phyloP scores from a whole-genome alignment of 2,113 vertebrate genomes.

The Acinonyx jubatus region DNA sequence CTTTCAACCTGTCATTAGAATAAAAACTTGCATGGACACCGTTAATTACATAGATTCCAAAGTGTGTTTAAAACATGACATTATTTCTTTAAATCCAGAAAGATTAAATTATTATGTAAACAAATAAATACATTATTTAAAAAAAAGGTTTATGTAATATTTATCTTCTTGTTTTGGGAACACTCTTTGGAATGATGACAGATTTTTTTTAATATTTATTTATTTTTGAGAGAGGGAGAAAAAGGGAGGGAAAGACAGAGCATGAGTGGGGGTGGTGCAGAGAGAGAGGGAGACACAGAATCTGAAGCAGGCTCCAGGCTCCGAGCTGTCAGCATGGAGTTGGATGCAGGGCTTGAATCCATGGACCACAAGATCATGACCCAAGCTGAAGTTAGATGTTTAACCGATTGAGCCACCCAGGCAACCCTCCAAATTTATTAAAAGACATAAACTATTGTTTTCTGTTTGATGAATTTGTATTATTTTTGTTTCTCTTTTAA shows the following conservation, averaged over 20 bases:
- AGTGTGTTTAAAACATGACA: background rate
- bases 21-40: background rate
- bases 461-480: background rate
- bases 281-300: too few species aligned
- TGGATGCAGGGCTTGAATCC: too few species aligned
- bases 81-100: background rate
- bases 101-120: background rate
- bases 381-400: too few species aligned
- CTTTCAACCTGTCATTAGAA: background rate
- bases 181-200: background rate
- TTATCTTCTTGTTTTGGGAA: background rate
- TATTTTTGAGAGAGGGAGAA: too few species aligned
- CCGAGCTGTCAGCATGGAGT: too few species aligned
- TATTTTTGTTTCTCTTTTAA: background rate
- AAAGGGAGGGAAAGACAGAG: too few species aligned
- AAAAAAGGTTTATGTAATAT: background rate
- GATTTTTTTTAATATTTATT: too few species aligned
- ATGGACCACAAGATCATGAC: too few species aligned
- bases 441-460: background rate
- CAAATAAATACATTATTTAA: background rate
- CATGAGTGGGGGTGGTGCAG: too few species aligned
- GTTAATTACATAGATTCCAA: constrained; percentile 3
- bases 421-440: background rate
- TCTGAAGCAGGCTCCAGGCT: too few species aligned
- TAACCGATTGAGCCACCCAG: too few species aligned